Base-by-base conservation (phyloP, 2,888 invertebrate genomes). In the Polyploca ridens region DNA sequence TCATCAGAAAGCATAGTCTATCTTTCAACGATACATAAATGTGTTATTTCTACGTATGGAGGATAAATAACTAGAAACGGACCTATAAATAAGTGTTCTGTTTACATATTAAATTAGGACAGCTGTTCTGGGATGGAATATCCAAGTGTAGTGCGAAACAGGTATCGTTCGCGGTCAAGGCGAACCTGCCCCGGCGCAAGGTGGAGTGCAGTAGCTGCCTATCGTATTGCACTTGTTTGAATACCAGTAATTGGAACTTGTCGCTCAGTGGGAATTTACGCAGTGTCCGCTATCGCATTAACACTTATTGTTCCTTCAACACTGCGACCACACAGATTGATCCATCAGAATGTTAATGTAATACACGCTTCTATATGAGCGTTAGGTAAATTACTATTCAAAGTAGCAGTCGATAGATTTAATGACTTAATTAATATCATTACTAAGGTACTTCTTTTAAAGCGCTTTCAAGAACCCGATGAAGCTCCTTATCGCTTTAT, bases 121-220 rank as follows among this genome's bases (percentile, higher is more conserved):
- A 54, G 54, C 46, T 46, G 46, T 46, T 46, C n/a, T n/a, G 46
- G 0, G n/a, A 1, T 7, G 54, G 54, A 54, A 54, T 54, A 54
- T 54, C 16, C 46, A 62, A 44, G 44, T 1, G 41, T 59, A 62
- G 58, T 49, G 69, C 58, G 68, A 65, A 79, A 78, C 83, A 67
- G 78, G 83, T 81, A 76, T 67, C 63, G 70, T 76, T 81, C 80
- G 79, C 85, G 88, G 88, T 84, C 88, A 88, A 88, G 88, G 88
- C 84, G 69, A 88, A 67, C 84, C 61, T 62, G 75, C 62, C 60
- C 63, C 10, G 16, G 54, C 69, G 71, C 79, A 77, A 78, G 76
- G 79, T 76, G 80, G 77, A 73, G 72, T 67, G 67, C 70, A 74
- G 72, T 64, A 33, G 66, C 62, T 63, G 63, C 62, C 69, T 82